A percentile compares a stretch with the other conserved stretches of the same genome.
Evolutionary conservation across 1,140 invertebrate genomes (phyloP).

Genomic region (Adelges cooleyi): DNA sequence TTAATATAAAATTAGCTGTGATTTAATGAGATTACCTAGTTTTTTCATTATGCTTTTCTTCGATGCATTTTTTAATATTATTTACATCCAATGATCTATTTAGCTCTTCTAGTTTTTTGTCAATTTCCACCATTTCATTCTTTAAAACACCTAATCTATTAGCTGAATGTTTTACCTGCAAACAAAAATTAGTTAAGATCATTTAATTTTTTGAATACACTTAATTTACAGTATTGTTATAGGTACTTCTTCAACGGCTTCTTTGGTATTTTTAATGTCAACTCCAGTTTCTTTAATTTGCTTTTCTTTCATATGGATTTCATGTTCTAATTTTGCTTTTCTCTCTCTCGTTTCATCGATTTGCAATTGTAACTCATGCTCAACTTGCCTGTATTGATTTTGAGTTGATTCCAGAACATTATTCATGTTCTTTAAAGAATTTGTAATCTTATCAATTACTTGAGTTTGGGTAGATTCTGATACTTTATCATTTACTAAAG

Average conservation of each 20-base stretch:
- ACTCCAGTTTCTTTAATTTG: conserved; percentile 41
- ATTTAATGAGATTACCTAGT: too few species aligned
- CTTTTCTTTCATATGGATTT: conserved; percentile 37
- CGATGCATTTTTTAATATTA: conserved; percentile 42
- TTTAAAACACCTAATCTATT: conserved; percentile 39
- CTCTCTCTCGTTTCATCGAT: conserved; percentile 41
- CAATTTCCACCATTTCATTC: conserved; percentile 36
- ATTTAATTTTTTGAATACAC: conserved; percentile 7
- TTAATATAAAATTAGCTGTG: too few species aligned
- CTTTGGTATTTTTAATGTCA: conserved; percentile 35
- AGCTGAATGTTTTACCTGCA: conserved; percentile 38
- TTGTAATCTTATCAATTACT: conserved; percentile 15
- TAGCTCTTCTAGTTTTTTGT: conserved; percentile 37
- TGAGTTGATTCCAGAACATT: conserved; percentile 28
- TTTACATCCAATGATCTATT: conserved; percentile 39
- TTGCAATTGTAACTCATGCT: conserved; percentile 39
- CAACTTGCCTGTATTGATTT: conserved; percentile 33
- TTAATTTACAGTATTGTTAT: neutral
- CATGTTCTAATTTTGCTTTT: conserved; percentile 40
- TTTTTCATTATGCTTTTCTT: conserved; percentile 36
- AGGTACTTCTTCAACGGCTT: conserved; percentile 33
- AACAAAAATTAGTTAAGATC: conserved; percentile 3
- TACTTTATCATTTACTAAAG: neutral
- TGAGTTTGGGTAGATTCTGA: neutral
- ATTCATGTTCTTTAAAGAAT: conserved; percentile 15